Evolutionary conservation across 92 coral and sea anemone species (phyloP).

Genomic region (Porites lobata): DNA sequence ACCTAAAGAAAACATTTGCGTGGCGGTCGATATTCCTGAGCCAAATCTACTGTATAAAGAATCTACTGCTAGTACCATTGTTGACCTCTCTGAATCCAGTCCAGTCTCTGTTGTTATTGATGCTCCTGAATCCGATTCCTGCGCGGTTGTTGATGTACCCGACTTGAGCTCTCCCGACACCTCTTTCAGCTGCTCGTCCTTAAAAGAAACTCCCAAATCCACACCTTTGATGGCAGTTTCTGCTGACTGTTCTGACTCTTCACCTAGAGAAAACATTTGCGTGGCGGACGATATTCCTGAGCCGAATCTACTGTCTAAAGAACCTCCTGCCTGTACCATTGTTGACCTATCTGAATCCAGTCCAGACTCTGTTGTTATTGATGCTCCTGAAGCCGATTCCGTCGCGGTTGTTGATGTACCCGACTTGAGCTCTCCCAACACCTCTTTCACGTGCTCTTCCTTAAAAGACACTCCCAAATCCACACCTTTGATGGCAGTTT

Average conservation of each 20-base stretch:
- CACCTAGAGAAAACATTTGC: no score
- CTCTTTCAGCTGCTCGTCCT: neutral
- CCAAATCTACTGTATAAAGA: no score
- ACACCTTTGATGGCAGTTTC: slow-evolving; percentile 8
- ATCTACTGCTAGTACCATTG: neutral
- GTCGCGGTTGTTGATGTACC: neutral
- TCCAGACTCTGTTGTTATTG: neutral
- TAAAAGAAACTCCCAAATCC: neutral
- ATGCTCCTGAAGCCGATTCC: no score
- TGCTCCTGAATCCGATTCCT: neutral
- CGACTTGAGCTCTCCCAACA: neutral
- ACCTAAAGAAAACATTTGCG: no score
- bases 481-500: slow-evolving; percentile 11
- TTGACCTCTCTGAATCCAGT: no score
- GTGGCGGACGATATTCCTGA: no score
- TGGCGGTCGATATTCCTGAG: no score
- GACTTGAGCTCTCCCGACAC: neutral
- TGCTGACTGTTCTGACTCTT: no score
- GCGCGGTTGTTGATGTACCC: neutral
- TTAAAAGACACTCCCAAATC: neutral
- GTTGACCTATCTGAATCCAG: no score
- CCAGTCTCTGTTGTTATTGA: neutral
- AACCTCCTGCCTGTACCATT: no score
- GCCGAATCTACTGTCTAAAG: no score
- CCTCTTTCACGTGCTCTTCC: neutral